Conservation (phyloP, 2,888 invertebrate genomes). For the Ariolimax columbianus region DNA sequence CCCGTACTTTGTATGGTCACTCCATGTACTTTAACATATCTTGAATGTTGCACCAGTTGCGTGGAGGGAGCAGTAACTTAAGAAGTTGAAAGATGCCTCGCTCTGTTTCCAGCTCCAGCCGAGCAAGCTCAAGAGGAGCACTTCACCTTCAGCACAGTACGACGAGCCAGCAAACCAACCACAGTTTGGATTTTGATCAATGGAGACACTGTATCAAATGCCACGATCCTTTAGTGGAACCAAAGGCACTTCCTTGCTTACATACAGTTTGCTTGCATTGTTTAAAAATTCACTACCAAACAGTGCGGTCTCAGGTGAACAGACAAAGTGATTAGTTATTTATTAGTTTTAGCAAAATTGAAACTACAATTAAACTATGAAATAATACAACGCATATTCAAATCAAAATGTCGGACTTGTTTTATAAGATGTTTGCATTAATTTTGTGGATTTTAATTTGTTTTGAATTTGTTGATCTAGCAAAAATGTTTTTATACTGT, state of each 20-base stretch:
- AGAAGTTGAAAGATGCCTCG: not conserved
- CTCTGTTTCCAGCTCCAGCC: not conserved
- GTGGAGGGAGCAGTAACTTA: not conserved
- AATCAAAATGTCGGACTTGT: no score
- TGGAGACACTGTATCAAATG: conserved; percentile 49
- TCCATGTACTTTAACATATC: not conserved
- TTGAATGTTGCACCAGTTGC: not conserved
- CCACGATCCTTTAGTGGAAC: conserved; percentile 36
- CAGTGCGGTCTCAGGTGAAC: conserved; percentile 36
- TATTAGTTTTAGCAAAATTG: no score
- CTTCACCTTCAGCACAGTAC: not conserved
- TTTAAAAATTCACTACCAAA: conserved; percentile 41
- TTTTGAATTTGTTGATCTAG: no score
- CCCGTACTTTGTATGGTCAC: not conserved
- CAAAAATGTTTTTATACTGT: no score
- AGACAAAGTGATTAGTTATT: no score
- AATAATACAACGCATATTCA: no score
- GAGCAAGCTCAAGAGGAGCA: not conserved
- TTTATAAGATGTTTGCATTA: no score
- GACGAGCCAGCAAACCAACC: not conserved
- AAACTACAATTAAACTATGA: no score
- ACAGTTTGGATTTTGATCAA: conserved; percentile 31
- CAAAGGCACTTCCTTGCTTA: conserved; percentile 49
- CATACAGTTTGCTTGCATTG: conserved; percentile 50
- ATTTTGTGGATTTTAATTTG: no score